These are phyloP conservation scores for Leptoclinus maculatus DNA, from an alignment of 2,797 vertebrate genomes.

Conservation along the genomic window DNA sequence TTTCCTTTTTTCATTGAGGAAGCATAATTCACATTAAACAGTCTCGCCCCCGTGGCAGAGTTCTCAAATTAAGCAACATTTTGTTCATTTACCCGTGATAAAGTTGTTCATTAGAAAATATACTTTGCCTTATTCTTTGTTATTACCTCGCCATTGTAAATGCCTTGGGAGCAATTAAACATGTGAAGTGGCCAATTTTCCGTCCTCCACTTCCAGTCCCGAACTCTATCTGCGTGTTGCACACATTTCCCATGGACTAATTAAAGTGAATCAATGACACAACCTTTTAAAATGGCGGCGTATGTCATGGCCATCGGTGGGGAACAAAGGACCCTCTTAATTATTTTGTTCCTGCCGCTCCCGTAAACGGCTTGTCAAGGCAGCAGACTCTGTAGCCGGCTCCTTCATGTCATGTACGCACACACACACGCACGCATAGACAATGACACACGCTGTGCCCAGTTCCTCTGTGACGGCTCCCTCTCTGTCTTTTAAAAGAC, in stretches of 20 bases:
- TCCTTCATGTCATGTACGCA: constrained; percentile 66
- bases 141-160: constrained; percentile 75
- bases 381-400: constrained; percentile 60
- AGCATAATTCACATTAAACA: constrained; percentile 75
- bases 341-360: constrained; percentile 84
- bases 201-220: constrained; percentile 70
- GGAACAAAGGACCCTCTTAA: constrained; percentile 84
- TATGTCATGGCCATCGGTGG: constrained; percentile 80
- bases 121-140: constrained; percentile 75
- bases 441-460: constrained; percentile 26
- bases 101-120: constrained; percentile 81
- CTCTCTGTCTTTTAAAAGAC: constrained; percentile 75
- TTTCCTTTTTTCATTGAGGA: constrained; percentile 43
- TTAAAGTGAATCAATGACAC: constrained; percentile 87
- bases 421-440: constrained; percentile 27
- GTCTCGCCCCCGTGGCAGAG: constrained; percentile 67
- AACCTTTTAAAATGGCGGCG: constrained; percentile 81
- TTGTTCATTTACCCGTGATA: constrained; percentile 76
- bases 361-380: constrained; percentile 81
- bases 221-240: constrained; percentile 78
- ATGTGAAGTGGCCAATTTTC: constrained; percentile 82
- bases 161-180: constrained; percentile 83
- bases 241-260: constrained; percentile 81
- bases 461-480: constrained; percentile 62
- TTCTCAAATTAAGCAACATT: constrained; percentile 76